Evolutionary conservation across 2,797 vertebrate genomes (phyloP).

Genomic region (Semaprochilodus insignis): DNA sequence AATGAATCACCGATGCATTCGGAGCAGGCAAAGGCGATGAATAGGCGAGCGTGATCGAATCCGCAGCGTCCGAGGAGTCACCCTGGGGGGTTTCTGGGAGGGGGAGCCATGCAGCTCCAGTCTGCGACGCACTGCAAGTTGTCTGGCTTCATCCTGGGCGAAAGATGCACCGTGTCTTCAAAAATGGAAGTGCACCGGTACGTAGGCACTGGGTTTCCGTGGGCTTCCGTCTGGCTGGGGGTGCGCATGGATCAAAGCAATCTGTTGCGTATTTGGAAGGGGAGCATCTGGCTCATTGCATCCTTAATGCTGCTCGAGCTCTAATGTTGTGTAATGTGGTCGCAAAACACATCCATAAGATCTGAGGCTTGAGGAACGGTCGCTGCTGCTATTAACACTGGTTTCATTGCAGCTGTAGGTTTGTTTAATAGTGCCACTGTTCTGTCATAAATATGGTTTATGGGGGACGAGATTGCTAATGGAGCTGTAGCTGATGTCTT

Average conservation of each 20-base stretch:
- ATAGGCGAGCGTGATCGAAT: conserved; percentile 54
- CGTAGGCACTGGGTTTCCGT: conserved; percentile 61
- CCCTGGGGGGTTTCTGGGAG: conserved; percentile 4
- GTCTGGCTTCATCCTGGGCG: conserved; percentile 72
- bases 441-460: conserved; percentile 16
- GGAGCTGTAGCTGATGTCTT: conserved; percentile 40
- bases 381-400: neutral
- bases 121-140: conserved; percentile 70
- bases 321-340: neutral
- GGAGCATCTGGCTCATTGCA: neutral
- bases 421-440: conserved; percentile 30
- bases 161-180: conserved; percentile 73
- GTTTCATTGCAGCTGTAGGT: neutral
- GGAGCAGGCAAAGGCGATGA: conserved; percentile 55
- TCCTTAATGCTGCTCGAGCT: conserved; percentile 24
- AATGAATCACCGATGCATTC: conserved; percentile 59
- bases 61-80: conserved; percentile 33
- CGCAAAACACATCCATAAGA: neutral
- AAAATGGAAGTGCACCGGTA: conserved; percentile 83
- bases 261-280: conserved; percentile 50
- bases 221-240: neutral
- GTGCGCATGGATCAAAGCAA: conserved; percentile 38
- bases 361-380: neutral
- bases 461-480: conserved; percentile 7
- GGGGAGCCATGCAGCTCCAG: conserved; percentile 76